Conservation (phyloP, 1,140 invertebrate genomes). For the Trinorchestia longiramus region DNA sequence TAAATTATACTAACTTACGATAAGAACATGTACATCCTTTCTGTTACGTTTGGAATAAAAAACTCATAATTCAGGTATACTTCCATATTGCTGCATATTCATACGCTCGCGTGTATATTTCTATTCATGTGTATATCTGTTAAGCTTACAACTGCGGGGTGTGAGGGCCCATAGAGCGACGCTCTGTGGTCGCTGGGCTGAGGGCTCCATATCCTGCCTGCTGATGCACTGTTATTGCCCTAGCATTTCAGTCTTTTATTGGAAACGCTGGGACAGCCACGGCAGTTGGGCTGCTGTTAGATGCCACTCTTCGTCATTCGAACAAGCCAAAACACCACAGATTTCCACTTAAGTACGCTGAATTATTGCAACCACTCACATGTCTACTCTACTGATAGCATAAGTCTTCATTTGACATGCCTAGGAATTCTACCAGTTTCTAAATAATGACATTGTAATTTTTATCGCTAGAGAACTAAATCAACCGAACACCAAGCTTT, state of each 20-base stretch:
- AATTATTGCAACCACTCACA: not conserved
- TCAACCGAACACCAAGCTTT: not conserved
- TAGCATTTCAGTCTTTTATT: slow-evolving; percentile 19
- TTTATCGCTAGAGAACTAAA: not conserved
- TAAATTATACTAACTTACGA: too few species aligned
- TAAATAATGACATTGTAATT: not conserved
- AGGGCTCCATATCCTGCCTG: not conserved
- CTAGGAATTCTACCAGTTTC: not conserved
- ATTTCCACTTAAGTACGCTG: not conserved
- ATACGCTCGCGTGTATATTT: not conserved
- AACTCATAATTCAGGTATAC: too few species aligned
- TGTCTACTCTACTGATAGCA: not conserved
- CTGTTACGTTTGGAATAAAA: not conserved
- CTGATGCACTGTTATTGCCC: slow-evolving; percentile 8
- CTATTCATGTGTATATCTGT: not conserved
- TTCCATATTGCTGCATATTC: not conserved
- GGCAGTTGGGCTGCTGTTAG: not conserved
- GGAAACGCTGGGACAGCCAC: not conserved
- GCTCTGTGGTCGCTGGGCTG: too few species aligned
- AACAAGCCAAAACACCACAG: not conserved
- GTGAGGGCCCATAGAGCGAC: not conserved
- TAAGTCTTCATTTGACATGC: not conserved
- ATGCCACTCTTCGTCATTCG: not conserved
- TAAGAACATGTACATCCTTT: not conserved
- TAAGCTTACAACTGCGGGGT: not conserved